Evolutionary conservation across 2,888 invertebrate genomes (phyloP).

Genomic region (Drosophila mercatorum): DNA sequence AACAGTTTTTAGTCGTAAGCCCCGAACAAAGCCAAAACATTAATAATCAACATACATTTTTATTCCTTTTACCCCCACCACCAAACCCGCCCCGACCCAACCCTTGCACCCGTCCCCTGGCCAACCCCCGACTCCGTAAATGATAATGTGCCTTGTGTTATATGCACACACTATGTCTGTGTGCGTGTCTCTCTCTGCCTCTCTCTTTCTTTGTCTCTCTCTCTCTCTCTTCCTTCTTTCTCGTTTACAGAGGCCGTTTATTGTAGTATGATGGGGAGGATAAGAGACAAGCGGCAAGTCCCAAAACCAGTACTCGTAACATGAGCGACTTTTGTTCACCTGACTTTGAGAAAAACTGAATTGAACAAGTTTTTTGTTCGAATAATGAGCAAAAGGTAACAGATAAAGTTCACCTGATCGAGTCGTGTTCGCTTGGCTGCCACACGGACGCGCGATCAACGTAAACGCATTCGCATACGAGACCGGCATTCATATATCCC

Average conservation of each 20-base stretch:
- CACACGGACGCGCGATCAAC: conserved; percentile 60
- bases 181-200: conserved; percentile 79
- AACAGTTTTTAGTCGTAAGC: conserved; percentile 68
- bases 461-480: conserved; percentile 52
- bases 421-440: conserved; percentile 55
- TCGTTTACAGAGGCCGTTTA: conserved; percentile 92
- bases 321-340: conserved; percentile 69
- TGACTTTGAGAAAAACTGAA: conserved; percentile 24
- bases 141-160: conserved; percentile 33
- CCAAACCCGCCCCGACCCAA: conserved; percentile 30
- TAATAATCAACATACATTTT: conserved; percentile 81
- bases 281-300: conserved; percentile 75
- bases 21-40: conserved; percentile 60
- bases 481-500: conserved; percentile 75
- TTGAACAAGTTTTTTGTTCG: conserved; percentile 19
- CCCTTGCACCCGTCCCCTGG: conserved; percentile 47
- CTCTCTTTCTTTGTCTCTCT: conserved; percentile 71
- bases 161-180: conserved; percentile 58
- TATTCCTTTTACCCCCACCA: conserved; percentile 63
- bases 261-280: conserved; percentile 87
- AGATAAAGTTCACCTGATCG: conserved; percentile 51
- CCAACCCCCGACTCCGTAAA: conserved; percentile 17
- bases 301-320: conserved; percentile 69
- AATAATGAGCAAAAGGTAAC: conserved; percentile 36
- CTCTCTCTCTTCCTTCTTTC: conserved; percentile 85